Evolutionary conservation across 2,113 vertebrate species (phyloP).

Genomic region (Odontesthes bonariensis): DNA sequence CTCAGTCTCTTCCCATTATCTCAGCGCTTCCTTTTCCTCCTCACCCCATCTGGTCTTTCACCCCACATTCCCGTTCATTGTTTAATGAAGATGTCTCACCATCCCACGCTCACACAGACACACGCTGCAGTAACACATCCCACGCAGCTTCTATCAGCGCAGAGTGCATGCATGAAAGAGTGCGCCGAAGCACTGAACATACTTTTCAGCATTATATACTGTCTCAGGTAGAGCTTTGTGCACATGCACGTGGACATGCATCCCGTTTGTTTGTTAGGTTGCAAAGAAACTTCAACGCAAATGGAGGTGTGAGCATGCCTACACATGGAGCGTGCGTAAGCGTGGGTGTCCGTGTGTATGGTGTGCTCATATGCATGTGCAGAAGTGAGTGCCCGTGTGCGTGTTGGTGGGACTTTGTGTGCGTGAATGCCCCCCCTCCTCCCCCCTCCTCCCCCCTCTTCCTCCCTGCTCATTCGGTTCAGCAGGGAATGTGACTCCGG

Average conservation of each 20-base stretch:
- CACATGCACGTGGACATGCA: constrained; percentile 2
- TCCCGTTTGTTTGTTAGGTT: constrained; percentile 36
- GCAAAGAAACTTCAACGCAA: constrained; percentile 24
- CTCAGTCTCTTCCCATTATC: constrained; percentile 37
- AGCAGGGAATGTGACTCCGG: constrained; percentile 82
- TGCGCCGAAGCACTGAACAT: constrained; percentile 21
- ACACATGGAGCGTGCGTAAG: constrained; percentile 30
- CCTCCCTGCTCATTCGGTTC: constrained; percentile 56
- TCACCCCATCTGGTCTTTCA: constrained; percentile 79
- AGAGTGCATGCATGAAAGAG: neutral
- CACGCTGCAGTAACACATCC: constrained; percentile 61
- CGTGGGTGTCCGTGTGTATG: constrained; percentile 43
- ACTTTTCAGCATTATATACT: neutral
- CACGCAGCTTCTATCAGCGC: constrained; percentile 50
- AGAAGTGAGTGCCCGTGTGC: constrained; percentile 5
- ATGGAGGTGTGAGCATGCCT: constrained; percentile 32
- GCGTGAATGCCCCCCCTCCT: neutral
- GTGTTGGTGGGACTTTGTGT: constrained; percentile 23
- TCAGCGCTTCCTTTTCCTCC: constrained; percentile 58
- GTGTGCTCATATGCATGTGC: constrained; percentile 19
- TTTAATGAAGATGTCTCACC: constrained; percentile 66
- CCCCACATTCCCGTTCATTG: constrained; percentile 53
- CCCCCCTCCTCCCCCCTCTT: constrained; percentile 6
- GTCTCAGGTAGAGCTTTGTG: constrained; percentile 4
- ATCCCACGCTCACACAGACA: constrained; percentile 56